A percentile compares a stretch with the other conserved stretches of the same genome.
Evolutionary conservation across 2,797 vertebrate genomes (phyloP).

Genomic region (Pipistrellus nathusii): DNA sequence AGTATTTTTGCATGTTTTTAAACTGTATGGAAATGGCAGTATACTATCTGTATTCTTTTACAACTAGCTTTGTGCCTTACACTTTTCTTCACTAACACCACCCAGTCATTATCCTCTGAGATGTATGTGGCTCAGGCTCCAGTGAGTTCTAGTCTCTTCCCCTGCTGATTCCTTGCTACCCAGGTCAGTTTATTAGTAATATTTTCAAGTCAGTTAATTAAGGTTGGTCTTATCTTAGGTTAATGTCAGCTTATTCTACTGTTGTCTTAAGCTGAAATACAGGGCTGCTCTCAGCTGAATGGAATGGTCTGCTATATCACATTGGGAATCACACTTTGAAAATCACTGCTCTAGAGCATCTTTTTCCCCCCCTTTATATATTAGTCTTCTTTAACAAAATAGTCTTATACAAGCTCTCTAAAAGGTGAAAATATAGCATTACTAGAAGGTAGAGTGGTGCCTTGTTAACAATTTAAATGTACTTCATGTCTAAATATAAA

Average conservation of each 20-base stretch:
- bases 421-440: background rate
- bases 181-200: background rate
- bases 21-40: background rate
- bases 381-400: background rate
- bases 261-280: background rate
- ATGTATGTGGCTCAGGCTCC: background rate
- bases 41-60: background rate
- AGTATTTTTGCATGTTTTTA: background rate
- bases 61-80: background rate
- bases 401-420: background rate
- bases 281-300: background rate
- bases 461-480: conserved; percentile 3
- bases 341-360: background rate
- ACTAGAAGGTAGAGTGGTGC: background rate
- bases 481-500: background rate
- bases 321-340: background rate
- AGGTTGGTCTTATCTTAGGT: background rate
- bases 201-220: background rate
- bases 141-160: background rate
- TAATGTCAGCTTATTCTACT: background rate
- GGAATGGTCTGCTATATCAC: background rate
- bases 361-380: background rate
- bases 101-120: background rate
- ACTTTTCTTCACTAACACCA: background rate
- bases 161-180: background rate